Conservation (phyloP, 2,797 vertebrate species). For the Channa striata region DNA sequence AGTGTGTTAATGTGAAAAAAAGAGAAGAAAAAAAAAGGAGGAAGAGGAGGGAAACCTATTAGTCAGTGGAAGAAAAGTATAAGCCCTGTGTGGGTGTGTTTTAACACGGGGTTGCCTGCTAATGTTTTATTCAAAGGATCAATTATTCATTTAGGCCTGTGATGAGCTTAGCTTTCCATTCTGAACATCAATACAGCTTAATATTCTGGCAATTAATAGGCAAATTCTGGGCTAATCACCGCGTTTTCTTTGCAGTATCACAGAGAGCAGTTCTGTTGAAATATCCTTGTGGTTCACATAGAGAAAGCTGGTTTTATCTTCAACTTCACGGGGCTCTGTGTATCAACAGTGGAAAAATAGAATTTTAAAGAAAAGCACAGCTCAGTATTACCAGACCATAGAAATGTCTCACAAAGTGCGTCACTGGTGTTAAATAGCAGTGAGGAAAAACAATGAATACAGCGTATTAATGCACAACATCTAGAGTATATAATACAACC, state of each 20-base stretch:
- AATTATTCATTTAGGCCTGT: conserved; percentile 59
- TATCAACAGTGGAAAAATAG: conserved; percentile 5
- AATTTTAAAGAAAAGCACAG: conserved; percentile 1
- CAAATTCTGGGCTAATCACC: conserved; percentile 36
- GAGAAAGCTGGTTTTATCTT: conserved; percentile 58
- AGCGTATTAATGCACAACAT: neutral
- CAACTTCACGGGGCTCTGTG: conserved; percentile 36
- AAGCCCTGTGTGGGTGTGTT: conserved; percentile 54
- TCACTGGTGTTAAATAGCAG: neutral
- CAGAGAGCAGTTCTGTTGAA: conserved; percentile 45
- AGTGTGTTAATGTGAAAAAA: conserved; percentile 47
- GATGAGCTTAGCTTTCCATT: conserved; percentile 67
- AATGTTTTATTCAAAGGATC: conserved; percentile 59
- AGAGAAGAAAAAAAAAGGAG: conserved; percentile 28
- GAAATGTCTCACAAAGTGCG: neutral
- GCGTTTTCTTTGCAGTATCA: conserved; percentile 23
- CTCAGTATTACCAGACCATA: neutral
- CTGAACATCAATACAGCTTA: conserved; percentile 66
- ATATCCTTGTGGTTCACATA: conserved; percentile 22
- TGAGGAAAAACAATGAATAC: neutral
- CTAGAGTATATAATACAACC: neutral
- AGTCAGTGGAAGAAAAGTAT: conserved; percentile 35
- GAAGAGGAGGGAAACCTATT: conserved; percentile 47
- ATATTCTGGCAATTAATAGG: conserved; percentile 50
- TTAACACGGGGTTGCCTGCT: conserved; percentile 23